Evolutionary conservation across 37 sponge, comb jelly and placozoan species (phyloP), one percentile per base, ranked within the genome.

Genomic region (Lycopodina hypogea): DNA sequence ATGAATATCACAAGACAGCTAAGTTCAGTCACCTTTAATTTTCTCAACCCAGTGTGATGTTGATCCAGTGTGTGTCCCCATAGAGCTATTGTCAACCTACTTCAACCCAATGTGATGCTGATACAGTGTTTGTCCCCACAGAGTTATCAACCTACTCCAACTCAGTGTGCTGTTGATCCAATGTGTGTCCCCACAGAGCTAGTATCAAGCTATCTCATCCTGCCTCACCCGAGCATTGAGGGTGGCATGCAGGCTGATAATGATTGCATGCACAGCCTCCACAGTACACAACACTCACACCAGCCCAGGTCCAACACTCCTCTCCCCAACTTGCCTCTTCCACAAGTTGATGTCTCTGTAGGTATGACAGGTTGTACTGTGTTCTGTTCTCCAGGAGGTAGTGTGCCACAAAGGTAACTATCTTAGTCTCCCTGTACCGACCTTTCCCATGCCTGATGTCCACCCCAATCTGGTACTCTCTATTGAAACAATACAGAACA

Each of bases 381-480:
- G 93, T 90, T 51, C 69, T 58, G 85, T 95, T 95, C 82, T 88
- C 90, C 21, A 95, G 68, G 74, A 88, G 90, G 70, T 86, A 95
- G 33, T 86, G 68, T 8, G 90, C 79, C 7, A 90, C 90, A 80
- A 95, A 90, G 9, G 88, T 95, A 19, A 95, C 91, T 52, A 93
- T 82, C 68, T 70, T 83, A 8, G 90, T 87, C 48, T 65, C 40
- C 45, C 56, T 69, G 72, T 86, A 86, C 51, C 63, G 78, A 24
- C 78, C 78, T 66, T 56, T 48, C 11, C 88, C 88, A n/a, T 81
- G 72, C 18, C 65, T 56, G 34, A 93, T 82, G 33, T 93, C 89
- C 74, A 93, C 81, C 58, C 89, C 89, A 59, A 93, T 73, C 75
- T 93, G 93, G 63, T 88, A 93, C 83, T 93, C 93, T 42, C 90